phyloP scores from a whole-genome alignment of 2,888 invertebrate genomes.

The Sarcophaga variegata region DNA sequence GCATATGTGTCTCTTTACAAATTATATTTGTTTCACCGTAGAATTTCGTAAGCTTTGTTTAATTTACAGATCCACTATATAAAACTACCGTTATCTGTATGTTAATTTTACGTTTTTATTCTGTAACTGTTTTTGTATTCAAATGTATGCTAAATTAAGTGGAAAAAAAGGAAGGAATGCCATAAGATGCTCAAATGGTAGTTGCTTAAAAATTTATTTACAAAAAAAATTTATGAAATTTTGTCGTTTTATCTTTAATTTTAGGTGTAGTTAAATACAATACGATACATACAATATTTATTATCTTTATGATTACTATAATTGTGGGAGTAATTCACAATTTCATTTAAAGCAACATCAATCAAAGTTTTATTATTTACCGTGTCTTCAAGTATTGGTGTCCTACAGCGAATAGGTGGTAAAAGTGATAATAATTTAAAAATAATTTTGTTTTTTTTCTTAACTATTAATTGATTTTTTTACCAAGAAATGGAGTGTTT shows the following conservation, averaged over 20 bases:
- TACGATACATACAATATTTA: too few species aligned
- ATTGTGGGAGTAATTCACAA: background rate
- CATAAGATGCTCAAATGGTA: too few species aligned
- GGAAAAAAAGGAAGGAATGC: background rate
- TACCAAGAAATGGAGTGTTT: too few species aligned
- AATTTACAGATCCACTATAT: background rate
- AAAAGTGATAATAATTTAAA: too few species aligned
- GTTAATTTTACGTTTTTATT: background rate
- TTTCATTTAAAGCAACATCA: background rate
- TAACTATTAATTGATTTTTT: too few species aligned
- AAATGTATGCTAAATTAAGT: background rate
- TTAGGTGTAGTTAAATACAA: background rate
- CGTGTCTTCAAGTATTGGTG: background rate
- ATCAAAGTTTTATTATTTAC: background rate
- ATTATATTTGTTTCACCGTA: background rate
- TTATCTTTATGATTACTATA: background rate
- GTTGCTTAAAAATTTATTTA: too few species aligned
- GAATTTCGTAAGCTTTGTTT: background rate
- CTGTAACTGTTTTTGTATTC: background rate
- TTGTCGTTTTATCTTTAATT: background rate
- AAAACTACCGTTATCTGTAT: background rate
- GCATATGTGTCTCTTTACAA: too few species aligned
- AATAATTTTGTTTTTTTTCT: too few species aligned
- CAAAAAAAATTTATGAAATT: background rate
- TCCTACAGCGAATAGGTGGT: too few species aligned